Base-by-base conservation (phyloP, 2,113 vertebrate genomes). In the Romanogobio albipinnatus region DNA sequence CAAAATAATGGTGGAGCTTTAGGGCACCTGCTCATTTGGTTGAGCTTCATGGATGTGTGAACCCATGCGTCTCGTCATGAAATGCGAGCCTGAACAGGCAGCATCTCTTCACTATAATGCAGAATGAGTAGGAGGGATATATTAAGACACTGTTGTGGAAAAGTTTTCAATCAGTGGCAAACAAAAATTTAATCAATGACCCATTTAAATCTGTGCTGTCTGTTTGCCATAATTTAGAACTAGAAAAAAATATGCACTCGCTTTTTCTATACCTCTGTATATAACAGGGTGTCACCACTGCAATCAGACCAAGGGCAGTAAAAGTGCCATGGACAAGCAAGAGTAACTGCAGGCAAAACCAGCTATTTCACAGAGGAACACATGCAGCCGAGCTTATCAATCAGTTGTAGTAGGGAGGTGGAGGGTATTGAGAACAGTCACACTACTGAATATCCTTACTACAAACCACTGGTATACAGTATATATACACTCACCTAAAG, bases 241-340 rank as follows among this genome's bases (percentile, higher is more conserved):
- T 70, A 70, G 47, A 66, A 61, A 53, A 45, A 66, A 6, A 33
- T 29, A 43, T 17, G 33, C 24, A 5, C 58, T 15, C 14, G 5
- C 4, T 66, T 79, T 53, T 70, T 70, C 76, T 49, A 74, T 80
- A 62, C 66, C 53, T n/a, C 26, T 74, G 39, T 73, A 61, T 74
- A 79, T 81, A 85, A 85, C 62, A 62, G 56, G 13, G 33, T 81
- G 51, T 81, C 77, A 81, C 66, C 39, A 51, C 24, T 59, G 76
- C 77, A 85, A 81, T 85, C 84, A 85, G 66, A 62, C 64, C 24
- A 15, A 45, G 9, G 64, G 77, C 19, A 45, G 59, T 81, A 51
- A 85, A 85, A 81, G 56, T 85, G 53, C 53, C 84, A 85, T 22
- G 49, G 29, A 66, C 83, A 26, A 36, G 61, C n/a, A 70, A 85